Evolutionary conservation across 2,888 invertebrate species (phyloP), one percentile per base, ranked within the genome.

Genomic region (Machimus atricapillus): DNA sequence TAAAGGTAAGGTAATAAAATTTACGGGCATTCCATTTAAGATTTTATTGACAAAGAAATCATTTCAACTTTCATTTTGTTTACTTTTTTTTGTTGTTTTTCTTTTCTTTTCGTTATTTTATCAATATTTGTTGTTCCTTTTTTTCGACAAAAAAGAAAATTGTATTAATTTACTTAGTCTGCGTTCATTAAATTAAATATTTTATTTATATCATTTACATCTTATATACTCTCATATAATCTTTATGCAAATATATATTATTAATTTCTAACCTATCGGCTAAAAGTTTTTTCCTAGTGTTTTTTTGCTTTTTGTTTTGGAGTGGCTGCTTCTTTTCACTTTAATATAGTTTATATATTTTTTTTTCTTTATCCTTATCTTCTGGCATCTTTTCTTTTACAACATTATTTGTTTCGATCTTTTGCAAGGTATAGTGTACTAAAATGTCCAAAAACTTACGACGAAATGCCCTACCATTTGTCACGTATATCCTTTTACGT

Each of bases 41-140:
- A 87, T 86, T 87, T 87, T 87, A 87, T 87, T 87, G 87, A 87
- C 87, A 87, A 87, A 86, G 87, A 87, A 87, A 86, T 81, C 86
- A 85, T 79, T 87, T 87, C 52, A 85, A 79, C 85, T 85, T 85
- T 77, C 66, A 46, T 87, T 66, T 87, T 78, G 46, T 85, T 85
- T 52, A 37, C 82, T 82, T 77, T 87, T 37, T 82, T 86, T 82
- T 73, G 23, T 82, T 74, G 31, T 74, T 73, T 82, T 82, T 74
- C 74, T 43, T 66, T 66, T 66, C 81, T 43, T 66, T 66, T 66
- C 27, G 27, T 66, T 66, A 66, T 87, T 87, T 34, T 76, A 52
- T 82, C 74, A 56, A 34, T 85, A 66, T 85, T 87, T 87, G 82
- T 82, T 77, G n/a, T 52, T 81, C 85, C 56, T 40, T 46, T 87